phyloP scores from a whole-genome alignment of 2,797 vertebrate genomes.

The Lepus townsendii region DNA sequence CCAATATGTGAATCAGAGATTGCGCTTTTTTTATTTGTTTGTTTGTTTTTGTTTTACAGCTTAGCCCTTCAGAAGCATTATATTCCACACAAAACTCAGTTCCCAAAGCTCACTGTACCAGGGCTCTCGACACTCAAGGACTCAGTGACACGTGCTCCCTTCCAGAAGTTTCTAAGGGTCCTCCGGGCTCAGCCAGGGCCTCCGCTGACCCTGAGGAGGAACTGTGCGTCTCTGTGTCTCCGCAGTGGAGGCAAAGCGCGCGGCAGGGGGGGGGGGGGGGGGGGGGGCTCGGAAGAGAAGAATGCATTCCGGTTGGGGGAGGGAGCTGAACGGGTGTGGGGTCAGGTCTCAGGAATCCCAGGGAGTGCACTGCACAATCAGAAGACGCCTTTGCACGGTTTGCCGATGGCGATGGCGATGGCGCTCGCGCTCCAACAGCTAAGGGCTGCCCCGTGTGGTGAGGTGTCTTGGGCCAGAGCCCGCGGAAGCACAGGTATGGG shows the following conservation, averaged over 20 bases:
- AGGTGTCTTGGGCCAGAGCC: no score
- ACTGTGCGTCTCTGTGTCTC: not conserved
- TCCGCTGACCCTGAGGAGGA: not conserved
- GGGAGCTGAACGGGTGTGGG: no score
- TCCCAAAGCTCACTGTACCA: not conserved
- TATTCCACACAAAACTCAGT: not conserved
- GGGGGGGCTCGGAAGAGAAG: no score
- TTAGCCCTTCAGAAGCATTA: slow-evolving; percentile 24
- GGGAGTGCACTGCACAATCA: no score
- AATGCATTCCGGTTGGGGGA: no score
- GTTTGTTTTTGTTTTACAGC: not conserved
- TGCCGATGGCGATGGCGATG: no score
- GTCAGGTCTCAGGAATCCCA: no score
- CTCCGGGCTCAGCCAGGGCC: not conserved
- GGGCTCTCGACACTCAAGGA: fast-evolving
- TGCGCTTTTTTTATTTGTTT: not conserved
- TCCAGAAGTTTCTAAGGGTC: not conserved
- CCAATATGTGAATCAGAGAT: not conserved
- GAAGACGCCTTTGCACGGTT: no score
- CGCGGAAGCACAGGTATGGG: no score
- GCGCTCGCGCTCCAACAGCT: no score
- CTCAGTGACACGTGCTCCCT: not conserved
- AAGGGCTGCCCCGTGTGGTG: no score
- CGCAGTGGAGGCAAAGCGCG: not conserved
- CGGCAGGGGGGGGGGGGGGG: no score